Evolutionary conservation across 2,113 vertebrate genomes (phyloP).

Genomic region (Xiphophorus couchianus): DNA sequence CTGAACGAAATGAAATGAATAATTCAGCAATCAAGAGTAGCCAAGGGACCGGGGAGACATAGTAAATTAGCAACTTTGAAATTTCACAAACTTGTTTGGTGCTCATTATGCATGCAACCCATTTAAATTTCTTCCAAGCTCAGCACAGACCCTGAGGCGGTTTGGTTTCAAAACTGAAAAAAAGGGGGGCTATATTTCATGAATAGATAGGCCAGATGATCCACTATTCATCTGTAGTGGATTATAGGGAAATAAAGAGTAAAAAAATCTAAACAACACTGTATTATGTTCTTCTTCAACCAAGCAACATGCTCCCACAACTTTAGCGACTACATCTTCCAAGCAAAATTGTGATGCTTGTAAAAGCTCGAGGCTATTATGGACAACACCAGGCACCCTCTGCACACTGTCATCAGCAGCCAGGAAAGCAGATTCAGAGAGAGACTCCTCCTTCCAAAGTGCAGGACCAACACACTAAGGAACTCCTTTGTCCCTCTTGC

Average conservation of each 20-base stretch:
- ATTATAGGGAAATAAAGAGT: background rate
- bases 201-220: slow-evolving; percentile 28
- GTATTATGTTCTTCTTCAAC: too few relatives aligned
- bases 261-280: too few relatives aligned
- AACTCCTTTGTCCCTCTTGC: too few relatives aligned
- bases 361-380: too few relatives aligned
- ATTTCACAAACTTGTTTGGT: slow-evolving; percentile 28
- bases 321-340: too few relatives aligned
- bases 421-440: too few relatives aligned
- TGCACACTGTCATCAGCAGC: too few relatives aligned
- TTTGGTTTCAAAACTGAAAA: slow-evolving; percentile 7
- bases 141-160: slow-evolving; percentile 12
- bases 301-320: too few relatives aligned
- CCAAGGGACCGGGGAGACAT: slow-evolving; percentile 3
- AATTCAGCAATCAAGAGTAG: slow-evolving; percentile 40
- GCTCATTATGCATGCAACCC: slow-evolving; percentile 39
- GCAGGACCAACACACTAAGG: too few relatives aligned
- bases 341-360: too few relatives aligned
- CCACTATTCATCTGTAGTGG: slow-evolving; percentile 12
- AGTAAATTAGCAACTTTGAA: slow-evolving; percentile 18
- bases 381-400: too few relatives aligned
- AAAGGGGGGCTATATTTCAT: slow-evolving; percentile 15
- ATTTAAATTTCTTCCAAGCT: slow-evolving; percentile 14
- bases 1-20: slow-evolving; percentile 59
- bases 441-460: too few relatives aligned